Evolutionary conservation across 2,888 invertebrate species (phyloP).

Genomic region (Hesperia comma): DNA sequence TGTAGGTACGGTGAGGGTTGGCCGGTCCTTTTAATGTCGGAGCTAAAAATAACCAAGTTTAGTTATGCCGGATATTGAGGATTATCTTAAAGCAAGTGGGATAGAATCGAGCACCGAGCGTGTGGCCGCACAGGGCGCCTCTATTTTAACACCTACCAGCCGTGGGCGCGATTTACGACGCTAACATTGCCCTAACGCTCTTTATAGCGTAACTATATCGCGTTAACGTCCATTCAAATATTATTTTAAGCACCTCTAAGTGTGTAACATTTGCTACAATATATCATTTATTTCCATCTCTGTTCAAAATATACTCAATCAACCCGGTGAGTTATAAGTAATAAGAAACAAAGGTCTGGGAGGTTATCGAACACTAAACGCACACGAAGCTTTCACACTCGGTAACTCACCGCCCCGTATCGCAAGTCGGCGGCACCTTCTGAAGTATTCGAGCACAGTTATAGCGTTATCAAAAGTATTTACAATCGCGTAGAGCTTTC

Average conservation of each 20-base stretch:
- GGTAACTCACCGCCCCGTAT: constrained; percentile 56
- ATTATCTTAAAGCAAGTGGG: constrained; percentile 82
- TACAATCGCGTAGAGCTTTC: constrained; percentile 13
- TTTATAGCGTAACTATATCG: constrained; percentile 46
- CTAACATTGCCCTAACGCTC: constrained; percentile 41
- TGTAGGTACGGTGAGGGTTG: constrained; percentile 22
- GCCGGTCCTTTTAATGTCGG: constrained; percentile 46
- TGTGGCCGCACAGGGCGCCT: constrained; percentile 77
- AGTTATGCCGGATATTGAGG: constrained; percentile 80
- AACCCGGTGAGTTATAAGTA: not conserved
- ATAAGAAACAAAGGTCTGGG: constrained; percentile 55
- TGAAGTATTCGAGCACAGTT: constrained; percentile 24
- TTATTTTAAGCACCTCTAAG: constrained; percentile 46
- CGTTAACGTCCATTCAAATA: constrained; percentile 58
- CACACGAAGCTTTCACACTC: constrained; percentile 65
- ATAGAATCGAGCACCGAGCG: constrained; percentile 71
- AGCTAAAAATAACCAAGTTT: constrained; percentile 67
- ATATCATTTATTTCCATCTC: not conserved
- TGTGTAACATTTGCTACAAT: not conserved
- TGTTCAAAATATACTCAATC: not conserved
- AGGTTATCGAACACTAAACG: constrained; percentile 65
- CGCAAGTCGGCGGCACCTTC: constrained; percentile 44
- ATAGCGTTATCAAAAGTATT: constrained; percentile 16
- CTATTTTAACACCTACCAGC: constrained; percentile 81
- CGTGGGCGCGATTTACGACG: constrained; percentile 80